Evolutionary conservation across 2,113 vertebrate species (phyloP).

Genomic region (Naja naja): DNA sequence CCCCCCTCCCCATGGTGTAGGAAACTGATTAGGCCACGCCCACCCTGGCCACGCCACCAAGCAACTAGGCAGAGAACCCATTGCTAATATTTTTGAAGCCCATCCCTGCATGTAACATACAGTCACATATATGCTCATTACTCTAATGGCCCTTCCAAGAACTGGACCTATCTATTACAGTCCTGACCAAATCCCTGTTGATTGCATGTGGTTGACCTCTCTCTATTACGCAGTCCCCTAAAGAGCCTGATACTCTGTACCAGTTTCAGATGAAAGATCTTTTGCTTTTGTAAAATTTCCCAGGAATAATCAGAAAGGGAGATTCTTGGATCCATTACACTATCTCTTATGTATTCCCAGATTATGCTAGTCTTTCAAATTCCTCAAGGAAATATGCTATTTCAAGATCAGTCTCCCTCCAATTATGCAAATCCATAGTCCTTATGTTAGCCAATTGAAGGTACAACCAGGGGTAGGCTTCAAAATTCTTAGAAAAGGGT

Average conservation of each 20-base stretch:
- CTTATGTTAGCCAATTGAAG: not conserved
- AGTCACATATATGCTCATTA: not conserved
- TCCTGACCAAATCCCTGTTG: not conserved
- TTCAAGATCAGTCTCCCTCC: not conserved
- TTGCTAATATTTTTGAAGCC: too few species aligned
- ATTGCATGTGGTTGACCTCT: not conserved
- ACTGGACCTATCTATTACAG: not conserved
- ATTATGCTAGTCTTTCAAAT: not conserved
- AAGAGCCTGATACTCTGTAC: not conserved
- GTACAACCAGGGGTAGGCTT: not conserved
- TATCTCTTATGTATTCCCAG: not conserved
- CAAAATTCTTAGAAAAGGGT: too few species aligned
- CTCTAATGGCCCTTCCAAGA: not conserved
- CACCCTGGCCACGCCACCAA: too few species aligned
- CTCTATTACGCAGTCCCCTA: not conserved
- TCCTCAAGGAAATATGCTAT: not conserved
- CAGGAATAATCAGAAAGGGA: not conserved
- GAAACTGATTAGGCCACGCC: too few species aligned
- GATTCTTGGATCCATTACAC: not conserved
- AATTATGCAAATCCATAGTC: not conserved
- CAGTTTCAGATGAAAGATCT: not conserved
- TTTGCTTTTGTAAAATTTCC: not conserved
- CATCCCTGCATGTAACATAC: not conserved
- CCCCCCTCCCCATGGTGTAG: too few species aligned
- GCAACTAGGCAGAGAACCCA: too few species aligned